Percentiles rank a stretch among this genome's conserved stretches.
phyloP scores from a whole-genome alignment of 2,888 invertebrate species.

The Orchestes rusci region DNA sequence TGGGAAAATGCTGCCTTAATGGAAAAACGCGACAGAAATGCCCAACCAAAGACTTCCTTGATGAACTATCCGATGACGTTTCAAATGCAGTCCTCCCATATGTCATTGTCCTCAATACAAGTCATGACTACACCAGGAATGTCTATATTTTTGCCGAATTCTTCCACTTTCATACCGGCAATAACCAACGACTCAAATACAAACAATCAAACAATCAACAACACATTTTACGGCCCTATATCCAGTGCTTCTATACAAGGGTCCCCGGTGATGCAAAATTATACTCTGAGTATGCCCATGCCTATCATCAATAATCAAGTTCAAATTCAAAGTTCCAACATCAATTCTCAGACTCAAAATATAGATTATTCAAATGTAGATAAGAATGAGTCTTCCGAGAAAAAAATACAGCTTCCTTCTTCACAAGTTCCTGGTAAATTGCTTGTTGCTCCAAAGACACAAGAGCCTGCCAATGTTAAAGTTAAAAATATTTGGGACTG shows the following conservation, averaged over 20 bases:
- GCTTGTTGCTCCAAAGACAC: background rate
- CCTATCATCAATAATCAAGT: constrained; percentile 11
- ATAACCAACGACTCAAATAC: background rate
- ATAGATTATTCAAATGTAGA: constrained; percentile 8
- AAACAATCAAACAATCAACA: constrained; percentile 7
- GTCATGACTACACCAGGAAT: constrained; percentile 13
- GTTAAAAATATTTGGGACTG: constrained; percentile 20
- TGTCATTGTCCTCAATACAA: constrained; percentile 12
- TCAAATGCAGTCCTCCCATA: constrained; percentile 11
- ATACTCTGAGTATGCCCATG: constrained; percentile 12
- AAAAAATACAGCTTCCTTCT: too few relatives aligned
- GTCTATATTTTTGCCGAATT: constrained; percentile 13
- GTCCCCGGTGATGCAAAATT: constrained; percentile 10
- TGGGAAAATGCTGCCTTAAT: constrained; percentile 21
- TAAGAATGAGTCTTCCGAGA: constrained; percentile 1
- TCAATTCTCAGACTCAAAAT: background rate
- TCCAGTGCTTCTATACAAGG: constrained; percentile 5
- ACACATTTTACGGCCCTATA: constrained; percentile 6
- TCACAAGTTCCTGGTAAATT: too few relatives aligned
- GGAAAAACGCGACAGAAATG: background rate
- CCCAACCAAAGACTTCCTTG: background rate
- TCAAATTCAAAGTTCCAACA: background rate
- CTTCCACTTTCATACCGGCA: constrained; percentile 4
- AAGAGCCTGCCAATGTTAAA: constrained; percentile 9
- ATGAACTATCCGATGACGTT: constrained; percentile 8